A percentile compares a stretch with the other conserved stretches of the same genome.
Evolutionary conservation across 2,113 vertebrate species (phyloP).

Genomic region (Hucho hucho): DNA sequence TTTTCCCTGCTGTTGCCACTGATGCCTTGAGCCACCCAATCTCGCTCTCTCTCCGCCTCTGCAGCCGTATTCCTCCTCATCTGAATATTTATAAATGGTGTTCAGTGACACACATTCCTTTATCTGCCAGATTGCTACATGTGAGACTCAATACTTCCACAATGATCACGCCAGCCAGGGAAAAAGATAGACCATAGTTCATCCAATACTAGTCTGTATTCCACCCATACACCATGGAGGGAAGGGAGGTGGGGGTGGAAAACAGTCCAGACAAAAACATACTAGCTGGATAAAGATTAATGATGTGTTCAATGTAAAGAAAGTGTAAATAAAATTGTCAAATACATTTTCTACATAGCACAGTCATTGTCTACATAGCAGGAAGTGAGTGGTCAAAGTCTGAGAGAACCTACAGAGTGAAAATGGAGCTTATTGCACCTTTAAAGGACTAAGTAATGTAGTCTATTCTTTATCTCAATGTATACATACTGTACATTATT

Average conservation of each 20-base stretch:
- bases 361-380: no score
- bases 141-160: constrained; percentile 49
- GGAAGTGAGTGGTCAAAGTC: no score
- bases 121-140: constrained; percentile 55
- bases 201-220: constrained; percentile 43
- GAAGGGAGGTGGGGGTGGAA: constrained; percentile 38
- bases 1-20: background rate
- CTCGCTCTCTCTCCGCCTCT: constrained; percentile 34
- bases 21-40: background rate
- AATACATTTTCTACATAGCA: background rate
- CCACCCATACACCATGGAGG: constrained; percentile 19
- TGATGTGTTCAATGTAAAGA: constrained; percentile 51
- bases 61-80: constrained; percentile 46
- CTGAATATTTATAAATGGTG: constrained; percentile 72
- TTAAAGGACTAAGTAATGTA: background rate
- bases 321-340: constrained; percentile 1
- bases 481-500: constrained; percentile 10
- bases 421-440: no score
- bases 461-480: constrained; percentile 20
- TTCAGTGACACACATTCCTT: constrained; percentile 62
- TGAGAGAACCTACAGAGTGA: background rate
- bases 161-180: constrained; percentile 41
- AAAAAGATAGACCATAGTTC: constrained; percentile 29
- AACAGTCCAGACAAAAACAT: constrained; percentile 37
- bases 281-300: constrained; percentile 43